These are phyloP conservation scores for Coregonus sp. DNA, from an alignment of 2,797 vertebrate species.

Conservation along the genomic window DNA sequence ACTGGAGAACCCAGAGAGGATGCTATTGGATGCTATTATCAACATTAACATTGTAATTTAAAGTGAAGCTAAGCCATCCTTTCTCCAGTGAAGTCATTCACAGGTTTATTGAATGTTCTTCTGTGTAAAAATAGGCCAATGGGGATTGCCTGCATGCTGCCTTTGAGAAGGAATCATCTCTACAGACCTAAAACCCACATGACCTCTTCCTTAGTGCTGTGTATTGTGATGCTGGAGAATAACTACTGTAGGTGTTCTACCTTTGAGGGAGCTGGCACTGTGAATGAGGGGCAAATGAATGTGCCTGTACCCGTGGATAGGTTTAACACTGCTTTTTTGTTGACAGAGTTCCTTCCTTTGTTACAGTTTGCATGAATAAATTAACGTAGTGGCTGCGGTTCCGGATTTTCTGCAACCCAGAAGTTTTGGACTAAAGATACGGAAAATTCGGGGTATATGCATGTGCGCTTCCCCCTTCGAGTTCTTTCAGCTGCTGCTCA, in stretches of 20 bases:
- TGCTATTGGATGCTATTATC: not conserved
- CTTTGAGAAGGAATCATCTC: not conserved
- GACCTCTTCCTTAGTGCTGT: not conserved
- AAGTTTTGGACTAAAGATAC: too few species aligned
- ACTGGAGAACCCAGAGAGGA: not conserved
- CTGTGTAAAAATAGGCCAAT: not conserved
- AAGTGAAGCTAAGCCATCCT: not conserved
- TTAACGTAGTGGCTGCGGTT: too few species aligned
- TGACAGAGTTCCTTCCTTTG: too few species aligned
- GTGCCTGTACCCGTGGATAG: not conserved
- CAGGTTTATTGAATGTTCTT: not conserved
- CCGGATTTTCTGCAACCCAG: too few species aligned
- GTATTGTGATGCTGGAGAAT: not conserved
- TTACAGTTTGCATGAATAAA: not conserved
- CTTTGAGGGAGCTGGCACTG: not conserved
- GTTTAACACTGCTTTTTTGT: not conserved
- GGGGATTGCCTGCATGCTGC: not conserved
- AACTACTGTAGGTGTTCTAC: not conserved
- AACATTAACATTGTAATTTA: not conserved
- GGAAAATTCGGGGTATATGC: too few species aligned
- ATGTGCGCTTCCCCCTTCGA: too few species aligned
- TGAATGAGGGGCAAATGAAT: not conserved
- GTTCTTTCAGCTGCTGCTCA: too few species aligned
- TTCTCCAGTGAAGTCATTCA: not conserved
- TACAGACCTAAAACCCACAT: not conserved